phyloP scores from a whole-genome alignment of 2,113 vertebrate species.

The Orientallactaga bullata region DNA sequence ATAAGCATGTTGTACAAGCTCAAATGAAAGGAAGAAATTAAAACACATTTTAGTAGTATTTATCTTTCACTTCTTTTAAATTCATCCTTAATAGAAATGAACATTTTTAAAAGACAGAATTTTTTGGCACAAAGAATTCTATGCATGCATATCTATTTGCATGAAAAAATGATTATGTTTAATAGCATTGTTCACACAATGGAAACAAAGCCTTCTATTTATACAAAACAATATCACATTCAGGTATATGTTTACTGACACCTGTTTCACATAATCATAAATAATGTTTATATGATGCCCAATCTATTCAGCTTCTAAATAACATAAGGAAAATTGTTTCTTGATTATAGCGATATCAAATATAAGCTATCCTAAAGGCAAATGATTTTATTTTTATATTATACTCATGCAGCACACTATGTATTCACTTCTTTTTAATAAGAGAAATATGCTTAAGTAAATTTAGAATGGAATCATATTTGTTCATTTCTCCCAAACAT shows the following conservation, averaged over 20 bases:
- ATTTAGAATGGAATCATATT: constrained; percentile 26
- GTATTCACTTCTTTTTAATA: constrained; percentile 21
- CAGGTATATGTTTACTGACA: constrained; percentile 21
- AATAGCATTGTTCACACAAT: background rate
- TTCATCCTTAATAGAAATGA: constrained; percentile 35
- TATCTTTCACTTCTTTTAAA: constrained; percentile 52
- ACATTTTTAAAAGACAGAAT: constrained; percentile 13
- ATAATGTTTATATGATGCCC: background rate
- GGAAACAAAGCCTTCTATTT: background rate
- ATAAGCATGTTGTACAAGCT: constrained; percentile 28
- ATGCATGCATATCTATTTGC: background rate
- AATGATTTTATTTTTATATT: background rate
- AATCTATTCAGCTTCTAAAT: constrained; percentile 42
- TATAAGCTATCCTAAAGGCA: constrained; percentile 21
- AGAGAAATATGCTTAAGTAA: background rate
- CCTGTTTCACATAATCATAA: constrained; percentile 51
- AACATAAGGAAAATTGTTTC: background rate
- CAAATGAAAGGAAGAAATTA: constrained; percentile 22
- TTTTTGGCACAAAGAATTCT: constrained; percentile 54
- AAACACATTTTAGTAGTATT: constrained; percentile 8
- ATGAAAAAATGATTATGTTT: constrained; percentile 52
- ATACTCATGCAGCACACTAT: background rate
- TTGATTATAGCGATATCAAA: background rate
- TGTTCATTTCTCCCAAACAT: background rate
- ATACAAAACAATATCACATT: background rate